Percentiles rank a stretch among this genome's conserved stretches.
phyloP scores from a whole-genome alignment of 2,888 invertebrate species.

The Arge pagana region DNA sequence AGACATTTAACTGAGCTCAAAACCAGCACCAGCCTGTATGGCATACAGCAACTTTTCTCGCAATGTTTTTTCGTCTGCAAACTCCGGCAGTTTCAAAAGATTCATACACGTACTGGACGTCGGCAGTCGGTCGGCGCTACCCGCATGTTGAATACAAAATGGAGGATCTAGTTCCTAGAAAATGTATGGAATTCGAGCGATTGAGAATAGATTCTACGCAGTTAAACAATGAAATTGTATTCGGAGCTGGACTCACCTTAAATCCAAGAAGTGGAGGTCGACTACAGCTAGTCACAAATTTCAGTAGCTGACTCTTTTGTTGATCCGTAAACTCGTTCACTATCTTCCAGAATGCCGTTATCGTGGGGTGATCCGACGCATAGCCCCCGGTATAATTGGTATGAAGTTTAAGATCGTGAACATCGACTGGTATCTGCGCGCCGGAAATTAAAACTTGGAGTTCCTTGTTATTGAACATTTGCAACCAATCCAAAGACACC shows the following conservation, averaged over 20 bases:
- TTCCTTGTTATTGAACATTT: slow-evolving; percentile 93
- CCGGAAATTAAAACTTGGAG: slow-evolving; percentile 96
- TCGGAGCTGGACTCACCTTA: slow-evolving; percentile 68
- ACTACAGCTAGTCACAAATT: slow-evolving; percentile 98
- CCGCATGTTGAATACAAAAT: slow-evolving; percentile 94
- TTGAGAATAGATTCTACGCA: not conserved
- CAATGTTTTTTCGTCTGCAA: slow-evolving; percentile 75
- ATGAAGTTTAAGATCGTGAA: slow-evolving; percentile 82
- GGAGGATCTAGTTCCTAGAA: slow-evolving; percentile 91
- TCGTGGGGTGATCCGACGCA: slow-evolving; percentile 79
- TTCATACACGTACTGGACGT: slow-evolving; percentile 99
- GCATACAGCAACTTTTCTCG: slow-evolving; percentile 87
- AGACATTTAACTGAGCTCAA: slow-evolving; percentile 85
- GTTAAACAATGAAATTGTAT: not conserved
- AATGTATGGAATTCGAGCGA: slow-evolving; percentile 1
- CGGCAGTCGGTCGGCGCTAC: slow-evolving; percentile 87
- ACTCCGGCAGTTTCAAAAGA: slow-evolving; percentile 92
- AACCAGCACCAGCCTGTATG: slow-evolving; percentile 93
- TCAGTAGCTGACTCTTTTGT: slow-evolving; percentile 85
- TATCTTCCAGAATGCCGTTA: slow-evolving; percentile 88
- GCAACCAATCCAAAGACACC: slow-evolving; percentile 89
- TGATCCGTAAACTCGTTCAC: slow-evolving; percentile 80
- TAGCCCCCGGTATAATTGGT: slow-evolving; percentile 93
- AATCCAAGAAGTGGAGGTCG: slow-evolving; percentile 95
- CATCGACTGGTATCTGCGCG: slow-evolving; percentile 90